phyloP scores from a whole-genome alignment of 1,140 invertebrate genomes.

The Idris sp. region DNA sequence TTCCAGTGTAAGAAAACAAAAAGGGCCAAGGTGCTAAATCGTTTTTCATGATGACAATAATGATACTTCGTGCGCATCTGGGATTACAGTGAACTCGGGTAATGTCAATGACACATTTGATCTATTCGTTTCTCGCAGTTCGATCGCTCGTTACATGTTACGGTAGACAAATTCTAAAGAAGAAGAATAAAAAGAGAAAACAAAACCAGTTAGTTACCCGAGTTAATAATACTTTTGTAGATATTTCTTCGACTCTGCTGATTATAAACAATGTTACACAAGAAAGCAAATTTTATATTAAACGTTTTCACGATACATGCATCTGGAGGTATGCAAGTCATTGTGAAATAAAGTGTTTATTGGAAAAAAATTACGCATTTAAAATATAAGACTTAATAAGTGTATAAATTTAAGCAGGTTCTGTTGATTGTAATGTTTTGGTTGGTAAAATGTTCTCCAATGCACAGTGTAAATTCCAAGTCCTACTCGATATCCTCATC shows the following conservation, averaged over 20 bases:
- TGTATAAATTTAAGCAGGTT: constrained; percentile 37
- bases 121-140: constrained; percentile 59
- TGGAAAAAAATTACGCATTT: too few species aligned
- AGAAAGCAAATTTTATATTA: constrained; percentile 62
- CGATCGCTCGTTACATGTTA: constrained; percentile 56
- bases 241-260: constrained; percentile 67
- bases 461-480: constrained; percentile 28
- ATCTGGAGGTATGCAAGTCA: too few species aligned
- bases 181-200: too few species aligned
- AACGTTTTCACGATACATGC: constrained; percentile 42
- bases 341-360: too few species aligned
- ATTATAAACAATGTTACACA: constrained; percentile 51
- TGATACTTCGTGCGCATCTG: constrained; percentile 70
- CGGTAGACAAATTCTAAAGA: constrained; percentile 47
- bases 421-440: too few species aligned
- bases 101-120: constrained; percentile 54
- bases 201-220: constrained; percentile 59
- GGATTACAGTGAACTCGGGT: constrained; percentile 63
- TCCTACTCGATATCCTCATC: constrained; percentile 41
- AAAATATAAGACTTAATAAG: too few species aligned
- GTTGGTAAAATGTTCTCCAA: background rate
- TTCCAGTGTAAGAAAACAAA: constrained; percentile 29
- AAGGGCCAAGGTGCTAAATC: constrained; percentile 67
- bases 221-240: constrained; percentile 71
- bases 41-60: constrained; percentile 76